A percentile compares a stretch with the other conserved stretches of the same genome.
These are phyloP conservation scores for Calyptommatus sinebrachiatus DNA, from an alignment of 2,113 vertebrate species.

Conservation along the genomic window DNA sequence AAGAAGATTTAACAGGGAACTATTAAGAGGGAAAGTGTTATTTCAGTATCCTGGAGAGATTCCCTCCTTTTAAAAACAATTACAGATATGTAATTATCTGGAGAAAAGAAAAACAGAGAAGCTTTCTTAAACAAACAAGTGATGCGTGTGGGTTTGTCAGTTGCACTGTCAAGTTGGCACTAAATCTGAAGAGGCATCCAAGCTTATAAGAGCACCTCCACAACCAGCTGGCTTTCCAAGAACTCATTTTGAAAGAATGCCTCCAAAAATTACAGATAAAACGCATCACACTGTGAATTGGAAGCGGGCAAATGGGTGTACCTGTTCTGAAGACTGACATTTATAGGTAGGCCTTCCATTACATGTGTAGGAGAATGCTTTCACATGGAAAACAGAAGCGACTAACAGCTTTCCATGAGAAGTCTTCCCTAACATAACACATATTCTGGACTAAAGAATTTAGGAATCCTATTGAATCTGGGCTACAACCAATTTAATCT, in stretches of 20 bases:
- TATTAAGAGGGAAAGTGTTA: not conserved
- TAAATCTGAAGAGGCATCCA: not conserved
- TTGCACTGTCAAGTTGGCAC: not conserved
- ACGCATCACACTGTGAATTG: not conserved
- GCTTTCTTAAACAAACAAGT: not conserved
- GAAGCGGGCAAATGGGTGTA: not conserved
- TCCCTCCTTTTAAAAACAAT: not conserved
- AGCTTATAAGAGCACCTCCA: not conserved
- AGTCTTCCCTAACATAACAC: too few relatives aligned
- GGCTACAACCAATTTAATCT: too few relatives aligned
- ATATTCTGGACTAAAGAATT: too few relatives aligned
- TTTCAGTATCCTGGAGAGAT: not conserved
- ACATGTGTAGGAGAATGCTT: not conserved
- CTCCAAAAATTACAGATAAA: not conserved
- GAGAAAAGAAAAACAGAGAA: not conserved
- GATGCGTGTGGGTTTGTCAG: not conserved
- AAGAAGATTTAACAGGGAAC: not conserved
- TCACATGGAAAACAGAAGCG: too few relatives aligned
- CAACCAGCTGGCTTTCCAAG: too few relatives aligned
- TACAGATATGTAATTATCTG: too few relatives aligned
- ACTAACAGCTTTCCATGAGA: not conserved
- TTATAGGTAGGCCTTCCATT: not conserved
- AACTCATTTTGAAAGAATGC: not conserved
- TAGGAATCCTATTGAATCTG: too few relatives aligned
- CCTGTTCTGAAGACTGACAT: not conserved